Evolutionary conservation across 2,888 invertebrate genomes (phyloP).

Genomic region (Philhelius pedissequus): DNA sequence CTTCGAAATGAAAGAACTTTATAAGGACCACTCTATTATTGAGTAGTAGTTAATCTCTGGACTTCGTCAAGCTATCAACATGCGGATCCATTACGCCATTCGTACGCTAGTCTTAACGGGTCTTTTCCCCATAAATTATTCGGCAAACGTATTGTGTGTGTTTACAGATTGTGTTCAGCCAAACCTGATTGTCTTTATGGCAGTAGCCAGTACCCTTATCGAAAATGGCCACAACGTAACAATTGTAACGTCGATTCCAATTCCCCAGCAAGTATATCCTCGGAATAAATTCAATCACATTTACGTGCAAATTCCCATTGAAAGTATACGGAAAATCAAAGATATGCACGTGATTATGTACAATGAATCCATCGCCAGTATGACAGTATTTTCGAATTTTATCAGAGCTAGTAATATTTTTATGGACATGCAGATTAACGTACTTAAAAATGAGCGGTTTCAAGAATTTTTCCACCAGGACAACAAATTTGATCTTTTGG

Average conservation of each 20-base stretch:
- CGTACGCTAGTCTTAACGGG: not conserved
- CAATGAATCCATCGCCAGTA: not conserved
- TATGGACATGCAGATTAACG: constrained; percentile 9
- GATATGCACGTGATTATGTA: not conserved
- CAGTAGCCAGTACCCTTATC: constrained; percentile 74
- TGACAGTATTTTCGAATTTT: not conserved
- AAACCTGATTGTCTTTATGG: constrained; percentile 76
- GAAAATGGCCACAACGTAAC: constrained; percentile 77
- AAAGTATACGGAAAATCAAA: not conserved
- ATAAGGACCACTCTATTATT: not conserved
- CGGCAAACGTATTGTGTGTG: constrained; percentile 75
- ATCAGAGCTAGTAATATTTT: not conserved
- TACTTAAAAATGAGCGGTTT: not conserved
- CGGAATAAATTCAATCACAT: not conserved
- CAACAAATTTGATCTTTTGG: constrained; percentile 44
- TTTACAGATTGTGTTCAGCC: constrained; percentile 76
- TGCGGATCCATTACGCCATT: not conserved
- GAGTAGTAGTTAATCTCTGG: not conserved
- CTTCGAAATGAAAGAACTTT: no score
- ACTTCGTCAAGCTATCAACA: not conserved
- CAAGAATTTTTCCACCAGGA: constrained; percentile 54
- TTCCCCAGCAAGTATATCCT: not conserved
- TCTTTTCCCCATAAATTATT: not conserved
- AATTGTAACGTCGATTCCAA: constrained; percentile 71
- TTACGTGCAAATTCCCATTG: not conserved